These are phyloP conservation scores for Zaprionus obscuricornis DNA, from an alignment of 2,888 invertebrate species.

Conservation along the genomic window DNA sequence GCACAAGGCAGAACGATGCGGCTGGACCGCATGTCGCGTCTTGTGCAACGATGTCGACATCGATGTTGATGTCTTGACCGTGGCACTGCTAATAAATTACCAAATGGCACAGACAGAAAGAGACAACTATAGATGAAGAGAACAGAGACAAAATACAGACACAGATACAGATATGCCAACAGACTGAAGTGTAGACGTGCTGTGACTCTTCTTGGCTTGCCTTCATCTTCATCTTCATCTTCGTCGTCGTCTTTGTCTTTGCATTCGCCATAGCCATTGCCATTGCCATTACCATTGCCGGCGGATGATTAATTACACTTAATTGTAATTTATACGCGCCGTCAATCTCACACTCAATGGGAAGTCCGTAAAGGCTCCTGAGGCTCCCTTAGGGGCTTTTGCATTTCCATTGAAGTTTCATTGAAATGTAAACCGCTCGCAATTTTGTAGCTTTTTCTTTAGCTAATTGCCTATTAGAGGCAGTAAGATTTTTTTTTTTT, in stretches of 20 bases:
- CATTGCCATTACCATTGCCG: conserved; percentile 22
- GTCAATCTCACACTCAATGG: conserved; percentile 27
- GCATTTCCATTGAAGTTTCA: conserved; percentile 43
- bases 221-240: no score
- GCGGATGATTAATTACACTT: conserved; percentile 73
- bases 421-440: conserved; percentile 53
- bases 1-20: conserved; percentile 40
- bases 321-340: conserved; percentile 70
- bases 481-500: conserved; percentile 42
- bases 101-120: conserved; percentile 4
- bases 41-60: conserved; percentile 50
- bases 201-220: neutral
- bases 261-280: neutral
- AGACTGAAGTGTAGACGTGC: conserved; percentile 13
- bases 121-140: no score
- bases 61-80: conserved; percentile 50
- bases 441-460: conserved; percentile 23
- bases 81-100: conserved; percentile 47
- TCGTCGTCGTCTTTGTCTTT: no score
- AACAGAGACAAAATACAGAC: no score
- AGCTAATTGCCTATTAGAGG: conserved; percentile 67
- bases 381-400: conserved; percentile 3
- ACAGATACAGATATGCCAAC: conserved; percentile 1
- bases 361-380: conserved; percentile 11
- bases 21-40: conserved; percentile 63